Evolutionary conservation across 92 coral and sea anemone species (phyloP), one percentile per base, ranked within the genome.

Genomic region (Micromussa lordhowensis): DNA sequence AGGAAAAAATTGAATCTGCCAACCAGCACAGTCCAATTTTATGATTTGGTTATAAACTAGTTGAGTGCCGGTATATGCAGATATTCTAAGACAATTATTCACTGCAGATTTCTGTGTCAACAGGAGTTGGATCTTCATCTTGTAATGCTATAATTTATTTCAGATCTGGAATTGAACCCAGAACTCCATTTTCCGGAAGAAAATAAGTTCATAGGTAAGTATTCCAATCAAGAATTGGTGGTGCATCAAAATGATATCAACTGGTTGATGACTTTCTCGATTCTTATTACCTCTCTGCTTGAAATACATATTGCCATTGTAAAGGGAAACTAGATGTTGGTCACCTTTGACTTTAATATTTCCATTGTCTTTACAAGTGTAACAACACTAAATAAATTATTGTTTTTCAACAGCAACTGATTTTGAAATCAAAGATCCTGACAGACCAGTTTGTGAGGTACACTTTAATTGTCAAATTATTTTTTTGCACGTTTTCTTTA

Each of bases 161-260:
- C 51, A 95, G 98, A 84, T 69, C 89, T 94, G 48, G 88, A 92
- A 40, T 40, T 92, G 18, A 92, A 92, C 77, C 90, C 91, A 26
- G 98, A 95, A 30, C 94, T 95, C 15, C 93, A 94, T 79, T 87
- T 95, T 63, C 98, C 98, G 3, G 91, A 68, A 51, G 91, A 94
- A 64, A 95, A 95, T 40, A 86, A 49, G 51, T 95, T 92, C 85
- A 94, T 95, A 28, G 98, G 98, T 95, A 84, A 68, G 96, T 68
- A 18, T 31, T 32, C 1, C 8, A 1, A 51, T 51, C 57, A 12
- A 10, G 3, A 15, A 15, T 51, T 55, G 22, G 16, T 4, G 61
- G 24, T 55, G 22, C 22, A 55, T 55, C 61, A 55, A 15, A 44
- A 44, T 0, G 51, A 44, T 44, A 44, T 44, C 51, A 44, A 12